Evolutionary conservation across 2,113 vertebrate genomes (phyloP), one percentile per base, ranked within the genome.

Genomic region (Platysteira castanea): DNA sequence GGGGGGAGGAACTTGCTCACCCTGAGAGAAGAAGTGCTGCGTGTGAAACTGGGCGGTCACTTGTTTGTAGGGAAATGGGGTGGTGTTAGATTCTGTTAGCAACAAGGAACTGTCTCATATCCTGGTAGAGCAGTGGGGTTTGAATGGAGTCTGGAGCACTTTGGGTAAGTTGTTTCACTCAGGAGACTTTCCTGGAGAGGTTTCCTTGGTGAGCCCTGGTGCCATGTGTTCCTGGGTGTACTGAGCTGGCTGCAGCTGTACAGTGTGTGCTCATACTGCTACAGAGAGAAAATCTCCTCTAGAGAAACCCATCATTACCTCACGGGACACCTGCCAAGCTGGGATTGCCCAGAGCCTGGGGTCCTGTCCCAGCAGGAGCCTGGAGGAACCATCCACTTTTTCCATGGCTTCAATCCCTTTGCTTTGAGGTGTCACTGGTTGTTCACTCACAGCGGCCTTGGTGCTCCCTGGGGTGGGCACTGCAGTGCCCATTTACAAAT

Each of bases 31-130:
- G 59, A 14, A 28, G 24, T 16, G 47, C 33, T 46, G 15, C 2
- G 0, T 5, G 24, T 37, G 61, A 15, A 53, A 15, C 11, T 1
- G 10, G 14, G 5, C 6, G 70, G 6, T 60, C 8, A 0, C 24
- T 9, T 19, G 31, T n/a, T 50, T 35, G 46, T 7, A 18, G 65
- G 37, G 30, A 7, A 10, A 24, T 1, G 15, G 35, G 24, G 1
- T 35, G 52, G 1, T 76, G 47, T 9, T 26, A 11, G 47, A 5
- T n/a, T 0, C 24, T 33, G 23, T 24, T 4, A 33, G 63, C 63
- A 50, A 1, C 27, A 7, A 27, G 50, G 28, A 22, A 13, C 44
- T 59, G 23, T 28, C 21, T 52, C 22, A 11, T 26, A 1, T 47
- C 50, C 46, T 78, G 57, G 15, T 37, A 7, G 68, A 78, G 56